Evolutionary conservation across 2,888 invertebrate genomes (phyloP).

Genomic region (Drosophila falleni): DNA sequence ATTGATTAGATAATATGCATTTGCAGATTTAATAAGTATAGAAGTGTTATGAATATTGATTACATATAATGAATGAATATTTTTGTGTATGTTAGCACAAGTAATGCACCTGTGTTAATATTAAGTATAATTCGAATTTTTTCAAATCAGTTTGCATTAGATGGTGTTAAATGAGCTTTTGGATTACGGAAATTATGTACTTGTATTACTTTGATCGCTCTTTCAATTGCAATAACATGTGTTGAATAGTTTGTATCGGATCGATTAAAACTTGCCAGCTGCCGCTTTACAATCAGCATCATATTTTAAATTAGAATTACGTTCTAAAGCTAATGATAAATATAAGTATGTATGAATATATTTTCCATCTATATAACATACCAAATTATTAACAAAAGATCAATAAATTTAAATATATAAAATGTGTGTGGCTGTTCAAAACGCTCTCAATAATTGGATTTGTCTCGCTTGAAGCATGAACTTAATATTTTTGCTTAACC

Average conservation of each 20-base stretch:
- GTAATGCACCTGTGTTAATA: constrained; percentile 11
- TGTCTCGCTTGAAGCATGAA: constrained; percentile 64
- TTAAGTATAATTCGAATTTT: constrained; percentile 12
- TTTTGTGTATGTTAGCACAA: constrained; percentile 5
- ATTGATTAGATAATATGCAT: constrained; percentile 33
- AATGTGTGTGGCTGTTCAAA: constrained; percentile 58
- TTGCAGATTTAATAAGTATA: constrained; percentile 37
- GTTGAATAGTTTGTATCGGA: constrained; percentile 25
- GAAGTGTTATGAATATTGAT: constrained; percentile 24
- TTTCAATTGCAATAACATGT: constrained; percentile 1
- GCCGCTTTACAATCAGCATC: constrained; percentile 45
- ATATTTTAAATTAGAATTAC: constrained; percentile 65
- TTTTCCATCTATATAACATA: constrained; percentile 50
- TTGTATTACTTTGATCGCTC: neutral
- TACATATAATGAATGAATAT: constrained; percentile 16
- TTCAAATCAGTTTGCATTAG: constrained; percentile 41
- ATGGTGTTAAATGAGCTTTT: constrained; percentile 12
- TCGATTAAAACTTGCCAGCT: constrained; percentile 39
- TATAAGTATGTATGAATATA: constrained; percentile 57
- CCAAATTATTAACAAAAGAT: constrained; percentile 57
- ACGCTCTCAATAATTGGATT: constrained; percentile 56
- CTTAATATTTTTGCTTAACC: constrained; percentile 85
- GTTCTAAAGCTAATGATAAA: constrained; percentile 71
- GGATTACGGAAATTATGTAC: constrained; percentile 9
- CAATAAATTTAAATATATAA: constrained; percentile 39